Conservation (phyloP, 2,888 invertebrate species). For the Calameuta pallipes region DNA sequence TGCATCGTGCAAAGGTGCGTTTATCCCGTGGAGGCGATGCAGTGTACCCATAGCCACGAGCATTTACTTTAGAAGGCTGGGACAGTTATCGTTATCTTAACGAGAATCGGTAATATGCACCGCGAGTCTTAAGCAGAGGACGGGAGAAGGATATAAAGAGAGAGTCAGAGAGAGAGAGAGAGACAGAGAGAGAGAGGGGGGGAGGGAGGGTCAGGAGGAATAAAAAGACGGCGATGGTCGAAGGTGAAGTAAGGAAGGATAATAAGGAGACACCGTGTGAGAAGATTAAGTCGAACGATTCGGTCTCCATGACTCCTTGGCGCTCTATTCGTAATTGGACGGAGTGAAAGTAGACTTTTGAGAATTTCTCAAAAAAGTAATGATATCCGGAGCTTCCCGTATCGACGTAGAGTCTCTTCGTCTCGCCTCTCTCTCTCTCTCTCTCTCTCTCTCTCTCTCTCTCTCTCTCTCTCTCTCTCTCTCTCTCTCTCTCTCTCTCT, state of each 20-base stretch:
- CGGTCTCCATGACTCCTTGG: slow-evolving; percentile 22
- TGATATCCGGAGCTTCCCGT: neutral
- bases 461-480: no score
- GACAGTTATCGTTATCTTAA: slow-evolving; percentile 53
- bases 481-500: no score
- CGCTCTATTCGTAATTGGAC: slow-evolving; percentile 54
- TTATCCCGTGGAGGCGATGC: neutral
- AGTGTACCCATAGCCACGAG: neutral
- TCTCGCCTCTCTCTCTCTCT: neutral
- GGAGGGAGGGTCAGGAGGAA: neutral
- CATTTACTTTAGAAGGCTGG: slow-evolving; percentile 28
- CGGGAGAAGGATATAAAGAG: neutral
- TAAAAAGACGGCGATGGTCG: neutral
- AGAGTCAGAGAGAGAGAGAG: neutral
- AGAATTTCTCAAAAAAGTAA: neutral
- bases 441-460: no score
- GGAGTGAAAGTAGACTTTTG: slow-evolving; percentile 47
- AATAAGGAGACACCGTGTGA: slow-evolving; percentile 34
- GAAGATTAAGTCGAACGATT: slow-evolving; percentile 38
- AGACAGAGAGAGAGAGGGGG: no score
- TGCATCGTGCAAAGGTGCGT: neutral
- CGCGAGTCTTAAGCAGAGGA: slow-evolving; percentile 12
- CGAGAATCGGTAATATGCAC: slow-evolving; percentile 58
- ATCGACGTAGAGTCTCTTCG: neutral
- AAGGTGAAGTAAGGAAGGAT: neutral